phyloP scores from a whole-genome alignment of 2,113 vertebrate genomes.

The Thermophis baileyi region DNA sequence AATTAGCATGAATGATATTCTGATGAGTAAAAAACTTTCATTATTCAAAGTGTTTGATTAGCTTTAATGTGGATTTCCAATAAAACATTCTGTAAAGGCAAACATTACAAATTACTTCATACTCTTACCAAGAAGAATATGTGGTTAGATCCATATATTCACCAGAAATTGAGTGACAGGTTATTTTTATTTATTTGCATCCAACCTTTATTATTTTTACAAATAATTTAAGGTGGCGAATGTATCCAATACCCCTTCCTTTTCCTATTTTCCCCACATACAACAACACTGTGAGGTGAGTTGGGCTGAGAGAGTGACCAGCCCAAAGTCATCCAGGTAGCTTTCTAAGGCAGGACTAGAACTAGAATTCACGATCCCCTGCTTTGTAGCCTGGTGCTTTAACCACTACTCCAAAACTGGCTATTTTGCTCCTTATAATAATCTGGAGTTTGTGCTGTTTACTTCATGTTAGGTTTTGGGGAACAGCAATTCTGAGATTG shows the following conservation, averaged over 20 bases:
- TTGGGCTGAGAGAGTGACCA: neutral
- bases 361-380: neutral
- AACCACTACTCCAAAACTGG: neutral
- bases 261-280: neutral
- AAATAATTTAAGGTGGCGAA: neutral
- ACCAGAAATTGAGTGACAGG: neutral
- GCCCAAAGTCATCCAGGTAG: neutral
- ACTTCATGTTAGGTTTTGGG: neutral
- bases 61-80: conserved; percentile 4
- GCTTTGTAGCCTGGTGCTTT: neutral
- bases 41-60: neutral
- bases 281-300: neutral
- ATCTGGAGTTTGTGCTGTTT: neutral
- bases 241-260: neutral
- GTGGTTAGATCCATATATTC: neutral
- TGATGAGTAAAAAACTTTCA: neutral
- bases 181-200: neutral
- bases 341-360: neutral
- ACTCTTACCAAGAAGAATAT: neutral
- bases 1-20: neutral
- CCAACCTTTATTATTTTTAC: neutral
- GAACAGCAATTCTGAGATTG: conserved; percentile 28
- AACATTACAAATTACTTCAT: neutral
- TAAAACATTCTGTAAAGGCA: neutral
- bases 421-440: neutral